Conservation (phyloP, 2,113 vertebrate genomes). For the Corythornis vintsioides region DNA sequence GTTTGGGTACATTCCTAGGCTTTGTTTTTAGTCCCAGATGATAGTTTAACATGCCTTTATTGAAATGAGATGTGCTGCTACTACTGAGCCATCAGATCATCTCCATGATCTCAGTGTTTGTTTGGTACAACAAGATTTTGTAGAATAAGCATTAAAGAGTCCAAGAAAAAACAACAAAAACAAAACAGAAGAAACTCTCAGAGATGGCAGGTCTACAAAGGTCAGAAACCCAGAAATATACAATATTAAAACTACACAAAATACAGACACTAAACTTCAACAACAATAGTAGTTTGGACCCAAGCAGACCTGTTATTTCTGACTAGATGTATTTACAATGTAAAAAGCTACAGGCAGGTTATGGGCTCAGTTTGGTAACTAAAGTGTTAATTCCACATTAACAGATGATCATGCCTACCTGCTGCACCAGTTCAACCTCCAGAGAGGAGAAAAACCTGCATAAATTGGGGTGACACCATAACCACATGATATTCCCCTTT, state of each 20-base stretch:
- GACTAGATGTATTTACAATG: not conserved
- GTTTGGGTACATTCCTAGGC: not conserved
- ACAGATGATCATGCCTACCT: not conserved
- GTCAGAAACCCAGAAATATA: not conserved
- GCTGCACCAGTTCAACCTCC: not conserved
- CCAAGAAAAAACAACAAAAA: not conserved
- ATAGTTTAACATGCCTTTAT: not conserved
- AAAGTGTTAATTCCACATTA: not conserved
- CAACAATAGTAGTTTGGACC: not conserved
- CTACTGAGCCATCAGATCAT: not conserved
- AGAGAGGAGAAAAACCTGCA: not conserved
- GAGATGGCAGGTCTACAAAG: not conserved
- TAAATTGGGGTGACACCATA: not conserved
- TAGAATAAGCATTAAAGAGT: not conserved
- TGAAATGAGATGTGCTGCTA: not conserved
- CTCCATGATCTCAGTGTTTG: not conserved
- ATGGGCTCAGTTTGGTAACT: not conserved
- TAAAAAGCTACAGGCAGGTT: not conserved
- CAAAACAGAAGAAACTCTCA: not conserved
- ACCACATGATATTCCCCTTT: not conserved
- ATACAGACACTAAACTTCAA: not conserved
- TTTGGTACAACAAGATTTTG: not conserved
- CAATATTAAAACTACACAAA: not conserved
- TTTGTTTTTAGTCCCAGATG: not conserved
- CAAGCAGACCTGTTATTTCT: not conserved